phyloP scores from a whole-genome alignment of 2,888 invertebrate genomes.

The Pilophorus perplexus region DNA sequence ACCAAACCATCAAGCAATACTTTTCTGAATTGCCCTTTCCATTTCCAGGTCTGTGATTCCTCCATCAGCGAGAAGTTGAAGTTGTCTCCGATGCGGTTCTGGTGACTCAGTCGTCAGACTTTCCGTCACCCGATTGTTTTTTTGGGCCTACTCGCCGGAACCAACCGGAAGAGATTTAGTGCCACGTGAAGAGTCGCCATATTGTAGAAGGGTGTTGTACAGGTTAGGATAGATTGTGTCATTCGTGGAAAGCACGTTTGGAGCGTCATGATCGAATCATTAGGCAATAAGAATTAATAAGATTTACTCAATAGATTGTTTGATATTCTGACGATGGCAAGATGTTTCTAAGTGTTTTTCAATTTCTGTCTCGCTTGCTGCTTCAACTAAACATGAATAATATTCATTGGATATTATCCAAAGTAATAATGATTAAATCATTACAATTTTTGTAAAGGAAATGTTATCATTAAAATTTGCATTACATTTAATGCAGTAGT shows the following conservation, averaged over 20 bases:
- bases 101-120: conserved; percentile 35
- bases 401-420: not conserved
- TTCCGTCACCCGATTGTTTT: too few species aligned
- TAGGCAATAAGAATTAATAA: not conserved
- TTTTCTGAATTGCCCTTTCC: not conserved
- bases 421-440: too few species aligned
- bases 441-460: too few species aligned
- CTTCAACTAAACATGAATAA: conserved; percentile 7
- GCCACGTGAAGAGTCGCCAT: too few species aligned
- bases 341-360: not conserved
- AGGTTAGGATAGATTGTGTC: too few species aligned
- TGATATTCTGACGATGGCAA: not conserved
- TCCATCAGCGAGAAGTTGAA: conserved; percentile 35
- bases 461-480: too few species aligned
- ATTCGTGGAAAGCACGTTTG: too few species aligned
- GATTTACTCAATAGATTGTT: not conserved
- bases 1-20: not conserved
- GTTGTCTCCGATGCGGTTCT: not conserved
- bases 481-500: too few species aligned
- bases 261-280: conserved; percentile 16
- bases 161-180: too few species aligned
- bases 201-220: too few species aligned
- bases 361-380: conserved; percentile 31
- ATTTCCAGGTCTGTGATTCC: conserved; percentile 33
- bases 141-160: too few species aligned